phyloP scores from a whole-genome alignment of 2,888 invertebrate species.

The Cheilosia pagana region DNA sequence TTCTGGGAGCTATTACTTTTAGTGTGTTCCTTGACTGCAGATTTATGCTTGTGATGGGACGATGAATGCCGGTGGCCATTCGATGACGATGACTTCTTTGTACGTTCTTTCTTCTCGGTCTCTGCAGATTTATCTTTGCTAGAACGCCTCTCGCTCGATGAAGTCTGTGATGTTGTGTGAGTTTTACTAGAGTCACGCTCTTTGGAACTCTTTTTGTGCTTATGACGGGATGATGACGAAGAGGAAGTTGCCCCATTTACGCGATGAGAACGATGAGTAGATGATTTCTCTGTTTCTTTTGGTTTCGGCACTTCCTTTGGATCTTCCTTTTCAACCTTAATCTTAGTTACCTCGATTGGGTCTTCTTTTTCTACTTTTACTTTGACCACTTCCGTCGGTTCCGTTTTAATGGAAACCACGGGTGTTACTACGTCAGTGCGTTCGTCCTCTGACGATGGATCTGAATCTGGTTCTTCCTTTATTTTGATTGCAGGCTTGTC shows the following conservation, averaged over 20 bases:
- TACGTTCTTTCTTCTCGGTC: slow-evolving; percentile 27
- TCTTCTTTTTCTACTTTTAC: slow-evolving; percentile 30
- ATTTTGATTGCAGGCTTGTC: background rate
- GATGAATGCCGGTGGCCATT: slow-evolving; percentile 57
- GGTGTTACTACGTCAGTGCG: slow-evolving; percentile 1
- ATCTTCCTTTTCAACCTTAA: slow-evolving; percentile 12
- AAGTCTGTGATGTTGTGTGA: slow-evolving; percentile 15
- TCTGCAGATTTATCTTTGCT: slow-evolving; percentile 49
- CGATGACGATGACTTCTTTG: slow-evolving; percentile 50
- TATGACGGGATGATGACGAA: slow-evolving; percentile 50
- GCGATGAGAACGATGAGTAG: slow-evolving; percentile 26
- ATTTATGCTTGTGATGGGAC: slow-evolving; percentile 73
- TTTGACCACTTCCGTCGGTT: slow-evolving; percentile 3
- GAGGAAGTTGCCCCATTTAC: slow-evolving; percentile 43
- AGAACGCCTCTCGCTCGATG: slow-evolving; percentile 31
- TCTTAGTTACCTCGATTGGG: slow-evolving; percentile 34
- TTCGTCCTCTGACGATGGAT: background rate
- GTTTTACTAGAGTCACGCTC: slow-evolving; percentile 41
- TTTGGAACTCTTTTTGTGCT: slow-evolving; percentile 59
- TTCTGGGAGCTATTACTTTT: slow-evolving; percentile 63
- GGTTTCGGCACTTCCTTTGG: slow-evolving; percentile 24
- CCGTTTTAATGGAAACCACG: background rate
- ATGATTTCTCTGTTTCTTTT: slow-evolving; percentile 9
- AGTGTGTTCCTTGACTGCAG: slow-evolving; percentile 58
- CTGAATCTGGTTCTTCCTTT: slow-evolving; percentile 19